Evolutionary conservation across 2,888 invertebrate species (phyloP), one percentile per base, ranked within the genome.

Genomic region (Drosophila quinaria): DNA sequence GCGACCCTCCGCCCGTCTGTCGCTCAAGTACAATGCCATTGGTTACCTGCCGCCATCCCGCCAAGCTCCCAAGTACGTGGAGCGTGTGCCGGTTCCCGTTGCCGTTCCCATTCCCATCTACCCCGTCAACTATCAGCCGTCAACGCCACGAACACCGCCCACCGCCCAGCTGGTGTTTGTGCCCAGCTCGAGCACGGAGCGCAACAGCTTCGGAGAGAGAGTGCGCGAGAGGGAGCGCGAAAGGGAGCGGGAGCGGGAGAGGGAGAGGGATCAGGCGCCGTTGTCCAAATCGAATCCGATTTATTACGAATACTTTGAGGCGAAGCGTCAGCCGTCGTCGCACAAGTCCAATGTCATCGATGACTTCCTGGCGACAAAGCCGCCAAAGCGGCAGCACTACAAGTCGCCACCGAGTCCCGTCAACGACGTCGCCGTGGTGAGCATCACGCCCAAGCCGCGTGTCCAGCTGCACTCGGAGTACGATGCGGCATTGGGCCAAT

Each of bases 371-470:
- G 85, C 81, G 39, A 78, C 70, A 11, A 90, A 89, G 60, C 82
- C 90, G 0, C 68, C 78, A 4, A 87, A 89, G 68, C 76, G 92
- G 3, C 80, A 81, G 2, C 91, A 91, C 17, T 83, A 81, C 55
- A 87, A 90, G 33, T 62, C 80, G 3, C 77, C 91, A 62, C 47
- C 91, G 56, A 67, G 91, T 80, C 59, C 82, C 51, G 37, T 80
- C 68, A 87, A 83, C 19, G 84, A 87, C 13, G 81, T 81, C 4
- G 54, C 66, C 19, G 90, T 91, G 22, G 90, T 93, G 3, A 92
- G 91, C 56, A 93, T 94, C 10, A 94, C 95, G 22, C 94, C 95
- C 11, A 92, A 94, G 29, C 94, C 95, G 4, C 58, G 39, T 6
- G 22, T 63, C 1, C 82, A 81, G 22, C 35, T 84, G 56, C 74